Evolutionary conservation across 37 sponge, comb jelly and placozoan species (phyloP), one percentile per base, ranked within the genome.

Genomic region (Halisarca cf. caerulea): DNA sequence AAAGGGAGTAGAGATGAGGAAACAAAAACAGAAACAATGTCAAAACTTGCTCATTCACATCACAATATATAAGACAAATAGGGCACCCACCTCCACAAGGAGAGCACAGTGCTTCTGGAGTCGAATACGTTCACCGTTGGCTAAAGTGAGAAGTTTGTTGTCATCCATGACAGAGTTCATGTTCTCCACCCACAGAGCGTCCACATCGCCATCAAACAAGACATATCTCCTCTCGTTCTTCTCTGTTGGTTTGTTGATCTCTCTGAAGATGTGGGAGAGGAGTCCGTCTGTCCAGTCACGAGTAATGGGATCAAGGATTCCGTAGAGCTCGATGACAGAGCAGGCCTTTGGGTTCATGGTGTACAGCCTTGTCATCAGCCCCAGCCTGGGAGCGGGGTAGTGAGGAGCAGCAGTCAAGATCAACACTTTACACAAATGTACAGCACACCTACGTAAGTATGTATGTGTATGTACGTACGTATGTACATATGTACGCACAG

Each of bases 141-240:
- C 99, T 21, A 98, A 93, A 5, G 99, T 98, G 47, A 98, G 91
- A 14, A 98, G 87, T 70, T 92, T 96, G 78, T 98, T 98, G 85
- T 98, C 99, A 62, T 98, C 99, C 99, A 98, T 98, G 66, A 98
- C 99, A 81, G 99, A 98, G 86, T 98, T 98, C 99, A 98, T 96
- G 88, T 96, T 98, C 90, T 98, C 99, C 58, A 98, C 97, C 99
- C 99, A 98, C 73, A 98, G 88, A 1, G 99, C 93, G 84, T 98
- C 99, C 66, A 98, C 99, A 75, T 98, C 99, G 21, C 98, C 98
- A 80, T 98, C 98, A 88, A 98, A 98, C 79, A 95, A 54, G 33
- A 95, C 96, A 86, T 98, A 98, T 83, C 89, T 88, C 54, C 91
- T 74, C 84, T 98, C 99, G 27, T 96, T 94, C 86, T 98, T 98